Evolutionary conservation across 2,113 vertebrate genomes (phyloP).

Genomic region (Microcebus murinus): DNA sequence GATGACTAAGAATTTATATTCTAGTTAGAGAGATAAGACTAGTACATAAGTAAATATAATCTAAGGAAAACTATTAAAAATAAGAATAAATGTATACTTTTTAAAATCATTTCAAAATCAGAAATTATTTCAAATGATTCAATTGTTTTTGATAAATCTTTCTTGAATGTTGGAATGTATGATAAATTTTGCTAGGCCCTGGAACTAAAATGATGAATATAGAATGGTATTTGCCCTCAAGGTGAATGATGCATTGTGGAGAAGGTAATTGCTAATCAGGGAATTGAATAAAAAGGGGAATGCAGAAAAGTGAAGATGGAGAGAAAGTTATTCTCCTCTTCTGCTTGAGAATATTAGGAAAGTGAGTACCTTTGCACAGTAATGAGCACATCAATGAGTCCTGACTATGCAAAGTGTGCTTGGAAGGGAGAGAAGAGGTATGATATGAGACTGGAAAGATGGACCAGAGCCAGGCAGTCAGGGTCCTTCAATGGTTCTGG

Average conservation of each 20-base stretch:
- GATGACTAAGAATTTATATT: background rate
- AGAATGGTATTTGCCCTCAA: background rate
- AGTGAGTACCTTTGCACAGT: background rate
- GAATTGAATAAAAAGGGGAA: background rate
- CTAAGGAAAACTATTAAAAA: background rate
- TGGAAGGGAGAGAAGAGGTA: background rate
- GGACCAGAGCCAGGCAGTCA: fast-evolving
- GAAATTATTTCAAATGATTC: background rate
- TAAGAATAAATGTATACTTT: background rate
- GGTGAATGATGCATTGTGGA: background rate
- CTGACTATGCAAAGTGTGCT: fast-evolving
- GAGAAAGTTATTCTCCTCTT: background rate
- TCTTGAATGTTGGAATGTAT: background rate
- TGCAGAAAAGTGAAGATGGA: background rate
- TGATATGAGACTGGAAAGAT: background rate
- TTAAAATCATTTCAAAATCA: background rate
- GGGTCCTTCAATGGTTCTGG: background rate
- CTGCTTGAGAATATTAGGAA: background rate
- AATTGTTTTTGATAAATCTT: background rate
- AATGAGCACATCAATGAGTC: background rate
- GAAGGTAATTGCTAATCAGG: background rate
- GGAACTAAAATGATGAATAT: background rate
- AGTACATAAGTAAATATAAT: background rate
- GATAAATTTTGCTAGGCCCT: background rate
- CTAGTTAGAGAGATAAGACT: background rate